Evolutionary conservation across 1,140 invertebrate genomes (phyloP).

Genomic region (Polypedilum vanderplanki): DNA sequence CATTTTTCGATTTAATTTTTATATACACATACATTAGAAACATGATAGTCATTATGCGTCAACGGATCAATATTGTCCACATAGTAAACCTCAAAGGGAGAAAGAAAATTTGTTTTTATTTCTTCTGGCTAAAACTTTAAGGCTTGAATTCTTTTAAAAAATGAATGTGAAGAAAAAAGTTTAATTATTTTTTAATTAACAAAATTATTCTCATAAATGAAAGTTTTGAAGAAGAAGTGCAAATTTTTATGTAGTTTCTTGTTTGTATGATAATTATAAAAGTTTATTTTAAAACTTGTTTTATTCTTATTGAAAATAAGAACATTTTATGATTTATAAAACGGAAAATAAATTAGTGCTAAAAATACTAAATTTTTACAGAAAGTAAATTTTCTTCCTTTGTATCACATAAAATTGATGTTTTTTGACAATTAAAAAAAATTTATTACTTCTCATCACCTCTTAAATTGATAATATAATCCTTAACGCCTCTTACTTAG

Average conservation of each 20-base stretch:
- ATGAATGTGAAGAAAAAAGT: not conserved
- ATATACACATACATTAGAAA: not conserved
- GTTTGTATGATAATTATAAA: too few species aligned
- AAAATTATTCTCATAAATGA: slow-evolving; percentile 25
- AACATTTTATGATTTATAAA: too few species aligned
- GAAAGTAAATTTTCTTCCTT: too few species aligned
- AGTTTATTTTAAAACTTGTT: too few species aligned
- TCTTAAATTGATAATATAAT: not conserved
- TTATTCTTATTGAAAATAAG: too few species aligned
- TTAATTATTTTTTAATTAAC: slow-evolving; percentile 26
- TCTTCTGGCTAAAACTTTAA: too few species aligned
- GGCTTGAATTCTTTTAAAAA: too few species aligned
- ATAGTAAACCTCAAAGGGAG: not conserved
- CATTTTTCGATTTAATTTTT: not conserved
- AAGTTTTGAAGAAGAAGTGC: not conserved
- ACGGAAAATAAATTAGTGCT: too few species aligned
- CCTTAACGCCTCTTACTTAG: not conserved
- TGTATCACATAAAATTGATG: not conserved
- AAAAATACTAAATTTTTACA: too few species aligned
- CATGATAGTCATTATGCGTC: slow-evolving; percentile 21
- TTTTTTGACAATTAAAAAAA: slow-evolving; percentile 8
- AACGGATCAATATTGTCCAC: not conserved
- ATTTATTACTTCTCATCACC: slow-evolving; percentile 5
- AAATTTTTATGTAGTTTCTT: too few species aligned
- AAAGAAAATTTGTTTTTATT: not conserved